These are phyloP conservation scores for Ptyas mucosa DNA, from an alignment of 2,113 vertebrate species.

Conservation along the genomic window DNA sequence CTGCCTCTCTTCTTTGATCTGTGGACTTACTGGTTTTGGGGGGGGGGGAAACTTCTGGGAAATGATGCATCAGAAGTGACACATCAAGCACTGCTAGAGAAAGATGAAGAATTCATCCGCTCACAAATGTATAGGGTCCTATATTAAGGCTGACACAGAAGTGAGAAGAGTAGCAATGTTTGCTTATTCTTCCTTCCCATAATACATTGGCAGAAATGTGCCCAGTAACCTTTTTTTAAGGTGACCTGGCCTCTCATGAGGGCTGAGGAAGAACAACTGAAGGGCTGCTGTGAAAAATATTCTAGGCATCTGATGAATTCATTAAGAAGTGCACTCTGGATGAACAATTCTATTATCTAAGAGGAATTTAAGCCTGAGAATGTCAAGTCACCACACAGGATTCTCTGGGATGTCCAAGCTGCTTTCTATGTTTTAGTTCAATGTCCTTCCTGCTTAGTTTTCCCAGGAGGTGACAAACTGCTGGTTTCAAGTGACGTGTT, in stretches of 20 bases:
- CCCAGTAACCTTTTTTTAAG: background rate
- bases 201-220: background rate
- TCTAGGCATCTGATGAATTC: background rate
- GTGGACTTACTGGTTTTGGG: background rate
- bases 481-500: background rate
- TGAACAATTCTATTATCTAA: background rate
- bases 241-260: background rate
- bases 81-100: background rate
- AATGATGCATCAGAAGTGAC: background rate
- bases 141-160: background rate
- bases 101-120: background rate
- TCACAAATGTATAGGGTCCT: background rate
- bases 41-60: background rate
- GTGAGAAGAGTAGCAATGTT: background rate
- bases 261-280: background rate
- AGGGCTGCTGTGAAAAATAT: background rate
- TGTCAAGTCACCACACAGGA: background rate
- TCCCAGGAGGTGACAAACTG: background rate
- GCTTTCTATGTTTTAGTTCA: background rate
- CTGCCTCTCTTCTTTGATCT: background rate
- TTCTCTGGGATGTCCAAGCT: background rate
- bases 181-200: background rate
- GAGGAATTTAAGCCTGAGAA: background rate
- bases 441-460: background rate
- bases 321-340: background rate